phyloP scores from a whole-genome alignment of 2,888 invertebrate genomes.

The Patella depressa region DNA sequence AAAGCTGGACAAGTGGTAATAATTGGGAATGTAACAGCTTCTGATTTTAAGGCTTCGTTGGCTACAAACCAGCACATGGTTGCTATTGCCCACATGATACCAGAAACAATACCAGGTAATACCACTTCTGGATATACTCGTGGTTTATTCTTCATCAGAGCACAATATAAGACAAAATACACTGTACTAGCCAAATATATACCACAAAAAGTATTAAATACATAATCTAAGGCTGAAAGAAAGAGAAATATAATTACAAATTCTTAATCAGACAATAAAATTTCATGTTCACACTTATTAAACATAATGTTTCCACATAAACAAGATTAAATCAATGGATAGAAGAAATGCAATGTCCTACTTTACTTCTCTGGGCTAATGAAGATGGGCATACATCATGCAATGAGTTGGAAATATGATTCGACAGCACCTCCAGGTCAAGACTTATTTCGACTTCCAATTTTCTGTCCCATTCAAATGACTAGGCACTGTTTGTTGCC shows the following conservation, averaged over 20 bases:
- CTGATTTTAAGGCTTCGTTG: conserved; percentile 70
- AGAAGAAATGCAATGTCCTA: too few relatives aligned
- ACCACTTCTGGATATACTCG: conserved; percentile 68
- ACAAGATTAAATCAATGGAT: too few relatives aligned
- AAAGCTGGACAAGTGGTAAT: conserved; percentile 72
- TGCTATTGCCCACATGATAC: conserved; percentile 73
- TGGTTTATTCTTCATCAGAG: conserved; percentile 68
- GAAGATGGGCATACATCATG: too few relatives aligned
- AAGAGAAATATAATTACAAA: conserved; percentile 6
- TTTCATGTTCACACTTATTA: too few relatives aligned
- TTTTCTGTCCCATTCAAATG: too few relatives aligned
- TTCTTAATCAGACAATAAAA: too few relatives aligned
- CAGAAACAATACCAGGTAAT: conserved; percentile 72
- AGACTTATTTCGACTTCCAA: too few relatives aligned
- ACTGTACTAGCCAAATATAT: conserved; percentile 70
- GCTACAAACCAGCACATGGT: conserved; percentile 73
- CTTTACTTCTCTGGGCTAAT: too few relatives aligned
- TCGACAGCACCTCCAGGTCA: too few relatives aligned
- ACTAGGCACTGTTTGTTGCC: too few relatives aligned
- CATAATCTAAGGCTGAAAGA: conserved; percentile 70
- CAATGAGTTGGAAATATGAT: too few relatives aligned
- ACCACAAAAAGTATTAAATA: conserved; percentile 73
- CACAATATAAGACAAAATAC: conserved; percentile 70
- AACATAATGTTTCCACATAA: too few relatives aligned
- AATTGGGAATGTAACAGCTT: conserved; percentile 73